phyloP scores from a whole-genome alignment of 2,797 vertebrate species.

The Darevskia nairensis region DNA sequence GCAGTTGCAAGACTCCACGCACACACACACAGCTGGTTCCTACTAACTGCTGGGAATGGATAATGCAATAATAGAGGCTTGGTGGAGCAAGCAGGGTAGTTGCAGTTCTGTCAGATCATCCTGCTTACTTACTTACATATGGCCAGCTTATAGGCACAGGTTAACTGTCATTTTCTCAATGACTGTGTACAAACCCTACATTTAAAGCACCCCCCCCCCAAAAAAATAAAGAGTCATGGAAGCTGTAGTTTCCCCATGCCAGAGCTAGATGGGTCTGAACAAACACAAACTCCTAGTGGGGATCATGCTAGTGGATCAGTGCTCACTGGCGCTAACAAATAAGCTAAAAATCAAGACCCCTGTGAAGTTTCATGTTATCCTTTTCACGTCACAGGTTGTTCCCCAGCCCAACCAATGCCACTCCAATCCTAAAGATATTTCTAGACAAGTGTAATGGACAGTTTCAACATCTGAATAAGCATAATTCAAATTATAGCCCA shows the following conservation, averaged over 20 bases:
- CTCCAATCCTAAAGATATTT: background rate
- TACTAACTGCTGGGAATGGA: background rate
- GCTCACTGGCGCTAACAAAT: too few species aligned
- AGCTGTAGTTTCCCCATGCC: too few species aligned
- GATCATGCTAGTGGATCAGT: too few species aligned
- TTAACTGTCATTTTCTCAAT: fast-evolving
- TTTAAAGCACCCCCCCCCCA: too few species aligned
- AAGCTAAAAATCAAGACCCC: too few species aligned
- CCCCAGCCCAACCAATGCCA: background rate
- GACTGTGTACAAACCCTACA: background rate
- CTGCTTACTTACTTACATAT: fast-evolving
- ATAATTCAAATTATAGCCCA: background rate
- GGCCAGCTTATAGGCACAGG: background rate
- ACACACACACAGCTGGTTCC: background rate
- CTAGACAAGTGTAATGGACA: background rate
- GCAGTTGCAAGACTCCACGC: constrained; percentile 56
- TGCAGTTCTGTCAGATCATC: fast-evolving
- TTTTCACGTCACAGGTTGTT: background rate
- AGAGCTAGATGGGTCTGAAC: too few species aligned
- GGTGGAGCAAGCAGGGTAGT: fast-evolving
- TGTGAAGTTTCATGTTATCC: too few species aligned
- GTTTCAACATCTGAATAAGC: background rate
- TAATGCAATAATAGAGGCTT: fast-evolving
- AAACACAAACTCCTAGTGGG: too few species aligned
- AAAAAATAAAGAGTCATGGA: too few species aligned